phyloP scores from a whole-genome alignment of 2,113 vertebrate genomes.

The Epinephelus fuscoguttatus region DNA sequence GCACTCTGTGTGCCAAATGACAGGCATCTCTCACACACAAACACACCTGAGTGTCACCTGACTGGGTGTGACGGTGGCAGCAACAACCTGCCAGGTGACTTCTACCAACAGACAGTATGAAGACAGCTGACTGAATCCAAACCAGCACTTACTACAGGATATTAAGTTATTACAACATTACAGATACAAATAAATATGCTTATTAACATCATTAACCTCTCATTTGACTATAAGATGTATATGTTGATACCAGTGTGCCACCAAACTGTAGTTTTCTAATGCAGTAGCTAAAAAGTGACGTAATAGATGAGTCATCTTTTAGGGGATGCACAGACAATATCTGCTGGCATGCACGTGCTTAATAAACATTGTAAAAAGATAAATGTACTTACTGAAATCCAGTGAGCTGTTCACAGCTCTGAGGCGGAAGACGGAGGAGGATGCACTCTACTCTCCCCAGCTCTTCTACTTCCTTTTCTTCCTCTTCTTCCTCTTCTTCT shows the following conservation, averaged over 20 bases:
- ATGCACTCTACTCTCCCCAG: neutral
- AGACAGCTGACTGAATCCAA: constrained; percentile 3
- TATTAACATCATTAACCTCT: neutral
- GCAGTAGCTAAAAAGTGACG: too few relatives aligned
- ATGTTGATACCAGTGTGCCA: neutral
- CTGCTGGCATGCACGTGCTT: neutral
- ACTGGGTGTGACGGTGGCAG: constrained; percentile 7
- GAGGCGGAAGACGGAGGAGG: neutral
- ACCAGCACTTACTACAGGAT: fast-evolving
- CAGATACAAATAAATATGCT: neutral
- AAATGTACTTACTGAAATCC: constrained; percentile 23
- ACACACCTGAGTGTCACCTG: constrained; percentile 44
- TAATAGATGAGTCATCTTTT: fast-evolving
- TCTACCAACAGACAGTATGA: fast-evolving
- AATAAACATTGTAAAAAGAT: neutral
- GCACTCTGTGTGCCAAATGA: neutral
- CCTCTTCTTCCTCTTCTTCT: neutral
- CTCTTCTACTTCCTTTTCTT: neutral
- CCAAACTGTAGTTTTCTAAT: neutral
- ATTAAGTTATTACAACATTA: neutral
- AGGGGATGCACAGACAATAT: neutral
- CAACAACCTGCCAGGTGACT: constrained; percentile 43
- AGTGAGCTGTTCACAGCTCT: neutral
- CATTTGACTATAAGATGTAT: neutral
- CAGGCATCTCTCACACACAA: neutral